Evolutionary conservation across 2,888 invertebrate species (phyloP), one percentile per base, ranked within the genome.

Genomic region (Brenthis daphne): DNA sequence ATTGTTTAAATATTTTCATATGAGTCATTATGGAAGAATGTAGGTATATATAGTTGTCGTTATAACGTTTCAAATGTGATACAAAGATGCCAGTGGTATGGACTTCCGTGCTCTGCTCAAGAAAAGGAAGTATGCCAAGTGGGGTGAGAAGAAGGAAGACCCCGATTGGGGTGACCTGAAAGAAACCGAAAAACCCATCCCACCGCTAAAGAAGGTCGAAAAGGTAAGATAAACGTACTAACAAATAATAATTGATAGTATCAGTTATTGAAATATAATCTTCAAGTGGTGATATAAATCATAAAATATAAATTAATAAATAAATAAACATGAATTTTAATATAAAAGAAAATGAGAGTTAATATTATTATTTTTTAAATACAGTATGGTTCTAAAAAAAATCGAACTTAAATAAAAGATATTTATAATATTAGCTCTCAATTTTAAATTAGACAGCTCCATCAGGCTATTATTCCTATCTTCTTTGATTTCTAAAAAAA

Each of bases 41-140:
- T 20, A 20, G 1, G 1, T 20, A 20, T 20, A 20, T 20, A 20
- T 20, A 20, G 16, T 13, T n/a, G 14, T 51, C 6, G 4, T n/a
- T 53, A 16, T 53, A 58, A n/a, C 20, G 33, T 58, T 67, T 65
- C n/a, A 13, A 4, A 20, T 50, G n/a, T 65, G 33, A 55, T 67
- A 68, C 58, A 73, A 68, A 97, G 99, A 98, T 93, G 96, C 99
- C 75, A 98, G 98, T 92, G 98, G 98, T 77, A 97, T 99, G 96
- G 99, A 99, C 93, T 99, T 99, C 96, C 96, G 99, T 92, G 96
- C 98, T 74, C 97, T 99, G 97, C 94, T 99, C 80, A 99, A 98
- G 92, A 99, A 98, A 94, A 96, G 98, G 82, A 98, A 97, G 92
- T 98, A 98, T 88, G 96, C 97, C 80, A 97, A 98, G 94, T 98